A percentile compares a stretch with the other conserved stretches of the same genome.
phyloP scores from a whole-genome alignment of 2,888 invertebrate species.

The Agrotis puta region DNA sequence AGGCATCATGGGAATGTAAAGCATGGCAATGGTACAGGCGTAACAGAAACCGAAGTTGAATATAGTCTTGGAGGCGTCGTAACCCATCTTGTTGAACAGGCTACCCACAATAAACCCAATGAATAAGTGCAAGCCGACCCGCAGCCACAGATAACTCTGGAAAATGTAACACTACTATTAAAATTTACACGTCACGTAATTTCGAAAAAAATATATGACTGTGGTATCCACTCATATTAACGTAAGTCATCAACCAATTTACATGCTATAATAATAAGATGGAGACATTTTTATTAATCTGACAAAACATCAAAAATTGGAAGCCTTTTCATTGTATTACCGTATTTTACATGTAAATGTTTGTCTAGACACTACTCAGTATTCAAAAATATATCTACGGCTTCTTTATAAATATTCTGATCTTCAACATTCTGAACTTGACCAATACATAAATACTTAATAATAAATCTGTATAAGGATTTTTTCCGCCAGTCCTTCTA shows the following conservation, averaged over 20 bases:
- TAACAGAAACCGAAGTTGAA: slow-evolving; percentile 97
- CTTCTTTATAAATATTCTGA: slow-evolving; percentile 11
- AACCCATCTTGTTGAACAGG: slow-evolving; percentile 94
- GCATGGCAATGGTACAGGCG: slow-evolving; percentile 94
- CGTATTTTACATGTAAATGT: neutral
- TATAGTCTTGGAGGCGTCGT: slow-evolving; percentile 95
- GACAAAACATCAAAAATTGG: no score
- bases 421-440: neutral
- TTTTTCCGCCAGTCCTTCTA: neutral
- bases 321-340: neutral
- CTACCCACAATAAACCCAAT: slow-evolving; percentile 93
- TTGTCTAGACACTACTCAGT: neutral
- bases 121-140: slow-evolving; percentile 92
- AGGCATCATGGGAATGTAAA: slow-evolving; percentile 96
- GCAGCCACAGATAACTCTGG: slow-evolving; percentile 94
- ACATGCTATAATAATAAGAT: neutral
- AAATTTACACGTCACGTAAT: no score
- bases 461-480: no score
- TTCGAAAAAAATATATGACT: neutral
- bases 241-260: neutral
- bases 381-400: neutral
- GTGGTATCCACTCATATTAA: neutral
- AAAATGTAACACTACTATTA: slow-evolving; percentile 50
- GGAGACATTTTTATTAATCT: neutral
- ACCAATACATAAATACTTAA: neutral